Conservation (phyloP, 2,113 vertebrate genomes). For the Malurus alboscapulatus region DNA sequence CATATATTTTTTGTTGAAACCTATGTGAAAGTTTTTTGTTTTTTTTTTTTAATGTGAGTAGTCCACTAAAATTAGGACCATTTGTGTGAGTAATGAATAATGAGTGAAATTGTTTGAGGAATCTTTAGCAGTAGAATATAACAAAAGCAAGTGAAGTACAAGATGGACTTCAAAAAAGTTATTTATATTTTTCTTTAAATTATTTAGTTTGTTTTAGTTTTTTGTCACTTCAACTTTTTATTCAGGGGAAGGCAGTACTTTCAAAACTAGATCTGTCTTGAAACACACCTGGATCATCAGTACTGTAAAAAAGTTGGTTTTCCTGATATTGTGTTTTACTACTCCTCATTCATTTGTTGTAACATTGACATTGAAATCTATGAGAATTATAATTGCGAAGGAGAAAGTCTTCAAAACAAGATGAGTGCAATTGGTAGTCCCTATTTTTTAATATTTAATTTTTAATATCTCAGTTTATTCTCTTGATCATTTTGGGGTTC, state of each 20-base stretch:
- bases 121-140: not conserved
- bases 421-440: not conserved
- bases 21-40: rapidly evolving
- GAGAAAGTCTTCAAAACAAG: not conserved
- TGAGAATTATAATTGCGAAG: not conserved
- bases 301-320: not conserved
- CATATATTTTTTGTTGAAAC: not conserved
- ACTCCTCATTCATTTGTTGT: not conserved
- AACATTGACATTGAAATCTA: not conserved
- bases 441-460: not conserved
- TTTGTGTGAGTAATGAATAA: not conserved
- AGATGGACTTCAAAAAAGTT: not conserved
- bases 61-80: not conserved
- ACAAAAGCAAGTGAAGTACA: not conserved
- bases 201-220: not conserved
- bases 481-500: not conserved
- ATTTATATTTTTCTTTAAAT: not conserved
- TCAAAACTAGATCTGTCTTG: not conserved
- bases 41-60: not conserved
- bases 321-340: not conserved
- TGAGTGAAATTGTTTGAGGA: not conserved
- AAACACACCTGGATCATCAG: not conserved
- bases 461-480: not conserved
- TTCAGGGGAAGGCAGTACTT: not conserved
- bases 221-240: not conserved